phyloP scores from a whole-genome alignment of 1,140 invertebrate genomes.

The Bombus soroeensis region DNA sequence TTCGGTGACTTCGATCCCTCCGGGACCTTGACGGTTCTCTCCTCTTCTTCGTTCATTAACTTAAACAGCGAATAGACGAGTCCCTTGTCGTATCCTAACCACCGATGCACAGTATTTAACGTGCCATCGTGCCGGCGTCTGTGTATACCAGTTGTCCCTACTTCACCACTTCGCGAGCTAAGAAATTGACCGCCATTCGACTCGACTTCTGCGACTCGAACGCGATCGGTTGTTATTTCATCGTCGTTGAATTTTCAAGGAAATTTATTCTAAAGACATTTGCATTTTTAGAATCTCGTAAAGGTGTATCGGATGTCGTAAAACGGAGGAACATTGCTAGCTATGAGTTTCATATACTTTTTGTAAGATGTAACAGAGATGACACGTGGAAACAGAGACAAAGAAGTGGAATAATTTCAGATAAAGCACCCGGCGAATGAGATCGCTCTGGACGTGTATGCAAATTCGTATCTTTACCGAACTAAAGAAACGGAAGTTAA shows the following conservation, averaged over 20 bases:
- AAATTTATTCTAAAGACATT: neutral
- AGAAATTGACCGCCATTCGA: slow-evolving; percentile 13
- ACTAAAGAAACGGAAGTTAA: too few relatives aligned
- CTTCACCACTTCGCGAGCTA: neutral
- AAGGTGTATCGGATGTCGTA: too few relatives aligned
- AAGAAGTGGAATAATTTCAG: too few relatives aligned
- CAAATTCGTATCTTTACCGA: too few relatives aligned
- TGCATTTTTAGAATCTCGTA: too few relatives aligned
- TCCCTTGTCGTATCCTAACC: slow-evolving; percentile 25
- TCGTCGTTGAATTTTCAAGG: neutral
- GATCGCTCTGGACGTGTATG: too few relatives aligned
- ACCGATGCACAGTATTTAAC: slow-evolving; percentile 44
- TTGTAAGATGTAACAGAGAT: too few relatives aligned
- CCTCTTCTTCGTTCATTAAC: slow-evolving; percentile 51
- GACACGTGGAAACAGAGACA: too few relatives aligned
- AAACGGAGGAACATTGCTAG: too few relatives aligned
- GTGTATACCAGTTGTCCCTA: neutral
- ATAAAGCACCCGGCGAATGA: too few relatives aligned
- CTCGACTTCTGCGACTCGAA: slow-evolving; percentile 12
- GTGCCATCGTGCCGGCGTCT: slow-evolving; percentile 18
- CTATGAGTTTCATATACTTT: too few relatives aligned
- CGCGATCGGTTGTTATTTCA: neutral
- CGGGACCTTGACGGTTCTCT: slow-evolving; percentile 16
- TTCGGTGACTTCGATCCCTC: neutral
- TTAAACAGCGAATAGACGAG: slow-evolving; percentile 59